Evolutionary conservation across 2,797 vertebrate genomes (phyloP), one percentile per base, ranked within the genome.

Genomic region (Gymnodraco acuticeps): DNA sequence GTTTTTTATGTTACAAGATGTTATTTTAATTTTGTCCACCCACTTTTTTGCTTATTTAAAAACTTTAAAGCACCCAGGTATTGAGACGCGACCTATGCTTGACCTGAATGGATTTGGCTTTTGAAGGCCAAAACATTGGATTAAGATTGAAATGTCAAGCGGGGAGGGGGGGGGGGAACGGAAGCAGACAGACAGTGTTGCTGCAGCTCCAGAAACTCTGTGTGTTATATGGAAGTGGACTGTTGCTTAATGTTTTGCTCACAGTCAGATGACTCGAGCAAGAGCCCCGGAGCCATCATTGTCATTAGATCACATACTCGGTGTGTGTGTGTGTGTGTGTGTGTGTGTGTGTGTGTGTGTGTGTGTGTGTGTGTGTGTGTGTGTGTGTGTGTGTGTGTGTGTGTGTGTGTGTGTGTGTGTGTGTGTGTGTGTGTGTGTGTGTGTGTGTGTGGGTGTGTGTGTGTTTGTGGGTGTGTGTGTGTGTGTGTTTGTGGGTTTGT

Each of bases 201-300:
- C 50, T 72, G 75, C 86, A 88, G 84, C 84, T 88, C 86, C 67
- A 86, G 77, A 63, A 75, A 73, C 66, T 62, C 65, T 58, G 60
- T 64, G 70, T 68, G 75, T 80, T 87, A 80, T 64, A 65, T 73
- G 62, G 77, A n/a, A 82, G 72, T 51, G 69, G 70, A 81, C 77
- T 69, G 74, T 86, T 89, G 83, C 88, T 78, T 86, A 80, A 89
- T 90, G 86, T 88, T 84, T 64, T 85, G 69, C 64, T 84, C 82
- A 73, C 78, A 77, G 81, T 85, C 82, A 83, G 77, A 86, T 85
- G 87, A 86, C 70, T 82, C 16, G 52, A 62, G 63, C 66, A 85
- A 71, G 8, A 64, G 63, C 64, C 71, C 67, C 3, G 20, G 58
- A 83, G 85, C 65, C 66, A 66, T 81, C 41, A 13, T 60, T 75